Conservation (phyloP, 2,797 vertebrate genomes). For the Somateria mollissima region DNA sequence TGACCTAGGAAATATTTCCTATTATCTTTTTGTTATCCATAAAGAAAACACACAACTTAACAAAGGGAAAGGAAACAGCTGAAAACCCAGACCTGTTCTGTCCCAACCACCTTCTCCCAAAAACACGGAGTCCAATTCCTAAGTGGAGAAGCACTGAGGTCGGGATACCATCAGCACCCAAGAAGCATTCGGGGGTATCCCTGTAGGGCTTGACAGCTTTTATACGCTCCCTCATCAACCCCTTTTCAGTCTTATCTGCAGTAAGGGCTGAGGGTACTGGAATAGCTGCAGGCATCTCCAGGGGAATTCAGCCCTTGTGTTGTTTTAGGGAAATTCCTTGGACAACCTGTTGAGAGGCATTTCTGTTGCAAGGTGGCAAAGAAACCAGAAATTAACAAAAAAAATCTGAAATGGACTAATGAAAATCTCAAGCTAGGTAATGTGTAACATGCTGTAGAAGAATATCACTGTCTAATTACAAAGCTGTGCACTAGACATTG, state of each 20-base stretch:
- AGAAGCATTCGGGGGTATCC: background rate
- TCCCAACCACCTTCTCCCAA: background rate
- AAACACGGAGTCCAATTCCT: background rate
- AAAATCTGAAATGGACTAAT: background rate
- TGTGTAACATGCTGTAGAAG: rapidly evolving
- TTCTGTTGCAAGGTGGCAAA: background rate
- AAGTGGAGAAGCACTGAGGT: background rate
- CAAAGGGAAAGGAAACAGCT: background rate
- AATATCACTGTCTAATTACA: background rate
- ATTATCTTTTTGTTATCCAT: background rate
- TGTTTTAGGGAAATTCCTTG: background rate
- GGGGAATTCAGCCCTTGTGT: background rate
- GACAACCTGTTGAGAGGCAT: background rate
- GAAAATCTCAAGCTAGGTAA: background rate
- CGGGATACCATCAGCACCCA: background rate
- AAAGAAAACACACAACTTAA: background rate
- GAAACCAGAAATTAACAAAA: too few relatives aligned
- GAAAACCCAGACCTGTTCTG: background rate
- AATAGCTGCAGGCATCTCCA: background rate
- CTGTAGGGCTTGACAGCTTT: background rate
- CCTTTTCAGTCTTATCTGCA: background rate
- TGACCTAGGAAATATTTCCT: background rate
- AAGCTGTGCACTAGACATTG: background rate
- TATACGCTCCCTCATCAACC: background rate
- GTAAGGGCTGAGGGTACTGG: background rate